phyloP scores from a whole-genome alignment of 2,797 vertebrate species.

The Malacoctenus gilli region DNA sequence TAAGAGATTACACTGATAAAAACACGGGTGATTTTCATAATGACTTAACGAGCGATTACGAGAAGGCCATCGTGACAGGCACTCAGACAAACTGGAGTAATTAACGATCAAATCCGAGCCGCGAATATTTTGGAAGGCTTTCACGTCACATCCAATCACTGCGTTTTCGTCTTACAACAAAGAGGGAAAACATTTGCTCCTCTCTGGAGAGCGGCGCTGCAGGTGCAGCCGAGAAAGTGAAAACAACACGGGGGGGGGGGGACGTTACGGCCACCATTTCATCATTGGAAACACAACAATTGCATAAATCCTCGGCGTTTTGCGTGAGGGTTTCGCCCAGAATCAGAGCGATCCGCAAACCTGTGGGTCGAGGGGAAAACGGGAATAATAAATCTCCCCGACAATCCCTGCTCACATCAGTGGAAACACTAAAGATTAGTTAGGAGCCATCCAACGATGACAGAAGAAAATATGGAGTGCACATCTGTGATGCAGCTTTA shows the following conservation, averaged over 20 bases:
- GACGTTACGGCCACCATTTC: neutral
- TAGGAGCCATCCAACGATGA: neutral
- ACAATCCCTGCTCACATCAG: neutral
- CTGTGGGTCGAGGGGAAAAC: neutral
- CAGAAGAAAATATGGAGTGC: neutral
- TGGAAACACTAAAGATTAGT: neutral
- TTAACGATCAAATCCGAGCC: conserved; percentile 1
- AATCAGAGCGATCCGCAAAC: neutral
- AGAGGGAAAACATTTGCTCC: neutral
- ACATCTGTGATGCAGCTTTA: neutral
- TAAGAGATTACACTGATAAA: neutral
- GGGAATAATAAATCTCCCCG: conserved; percentile 8
- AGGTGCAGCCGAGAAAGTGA: neutral
- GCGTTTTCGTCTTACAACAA: neutral
- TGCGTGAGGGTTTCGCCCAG: neutral
- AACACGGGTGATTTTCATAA: neutral
- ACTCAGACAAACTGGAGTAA: conserved; percentile 1
- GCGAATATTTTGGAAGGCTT: neutral
- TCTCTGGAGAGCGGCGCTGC: neutral
- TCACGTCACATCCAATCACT: neutral
- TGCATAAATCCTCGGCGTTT: neutral
- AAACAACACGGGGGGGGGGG: neutral
- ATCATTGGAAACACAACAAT: neutral
- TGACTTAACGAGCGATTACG: conserved; percentile 1
- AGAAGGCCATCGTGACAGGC: neutral